phyloP scores from a whole-genome alignment of 2,113 vertebrate genomes.

The Macrotus californicus region DNA sequence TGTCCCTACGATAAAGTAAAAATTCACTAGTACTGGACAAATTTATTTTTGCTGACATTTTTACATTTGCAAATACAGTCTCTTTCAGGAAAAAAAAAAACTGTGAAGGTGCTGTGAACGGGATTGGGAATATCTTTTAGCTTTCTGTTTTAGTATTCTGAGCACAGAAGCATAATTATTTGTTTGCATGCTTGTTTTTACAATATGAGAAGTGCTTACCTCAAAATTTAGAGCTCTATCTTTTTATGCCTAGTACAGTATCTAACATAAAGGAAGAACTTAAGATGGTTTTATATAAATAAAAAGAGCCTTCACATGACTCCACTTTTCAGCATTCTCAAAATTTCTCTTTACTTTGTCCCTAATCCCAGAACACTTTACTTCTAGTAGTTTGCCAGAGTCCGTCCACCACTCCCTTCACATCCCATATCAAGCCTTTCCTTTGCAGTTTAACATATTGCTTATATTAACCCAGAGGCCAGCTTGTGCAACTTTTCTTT shows the following conservation, averaged over 20 bases:
- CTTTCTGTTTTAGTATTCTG: neutral
- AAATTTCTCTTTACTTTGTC: neutral
- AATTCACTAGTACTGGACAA: neutral
- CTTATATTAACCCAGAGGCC: neutral
- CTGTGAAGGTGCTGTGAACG: neutral
- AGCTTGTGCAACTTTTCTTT: neutral
- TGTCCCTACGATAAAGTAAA: neutral
- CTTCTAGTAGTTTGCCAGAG: neutral
- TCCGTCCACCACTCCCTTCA: neutral
- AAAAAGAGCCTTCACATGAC: neutral
- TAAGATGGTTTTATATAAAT: neutral
- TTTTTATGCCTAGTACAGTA: neutral
- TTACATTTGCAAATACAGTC: neutral
- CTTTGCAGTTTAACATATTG: neutral
- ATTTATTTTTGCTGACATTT: neutral
- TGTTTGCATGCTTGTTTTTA: neutral
- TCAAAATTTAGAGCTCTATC: neutral
- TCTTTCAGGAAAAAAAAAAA: neutral
- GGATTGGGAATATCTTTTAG: neutral
- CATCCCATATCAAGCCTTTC: neutral
- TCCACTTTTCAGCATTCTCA: neutral
- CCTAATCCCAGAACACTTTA: neutral
- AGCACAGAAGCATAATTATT: neutral
- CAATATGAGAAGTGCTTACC: neutral
- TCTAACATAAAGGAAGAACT: neutral